Base-by-base conservation (phyloP, 2,113 vertebrate species). In the Catharus bicknelli region DNA sequence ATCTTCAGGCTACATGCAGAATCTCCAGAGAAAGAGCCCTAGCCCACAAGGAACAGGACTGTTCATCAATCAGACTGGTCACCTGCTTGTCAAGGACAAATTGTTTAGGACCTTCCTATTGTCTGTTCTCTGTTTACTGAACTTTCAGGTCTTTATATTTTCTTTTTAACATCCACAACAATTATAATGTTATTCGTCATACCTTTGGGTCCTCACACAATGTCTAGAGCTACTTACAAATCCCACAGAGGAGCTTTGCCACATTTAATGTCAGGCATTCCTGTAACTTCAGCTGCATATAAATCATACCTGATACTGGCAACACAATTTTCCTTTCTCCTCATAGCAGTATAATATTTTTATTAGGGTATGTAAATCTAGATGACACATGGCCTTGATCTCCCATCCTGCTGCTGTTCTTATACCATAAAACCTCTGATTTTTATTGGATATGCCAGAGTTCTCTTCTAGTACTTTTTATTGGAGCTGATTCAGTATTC, bases 321-420 rank as follows among this genome's bases (percentile, higher is more conserved):
- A 91, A 69, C 25, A 63, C 36, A 64, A 57, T 85, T 91, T 85
- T 91, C 29, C 36, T 83, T 88, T 91, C 67, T 72, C 13, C 67
- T 91, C 20, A 22, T 6, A 91, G 47, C 87, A 58, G 27, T 89
- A 78, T 59, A 86, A 81, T 59, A 87, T n/a, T 94, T 94, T 94
- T 84, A 92, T 82, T 89, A 82, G n/a, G 25, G 25, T 68, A 82
- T 68, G 62, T 89, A 94, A 90, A 86, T 89, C 48, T 72, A 59
- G 30, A 64, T 82, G 86, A 75, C 83, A 82, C 38, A 75, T 34
- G 18, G 21, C 53, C 73, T 94, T 68, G 73, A 90, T 84, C 77
- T 89, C 30, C 34, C 61, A 51, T 86, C 45, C 30, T 87, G 16
- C 18, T 57, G 23, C 6, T 36, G 27, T 57, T 94, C 57, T 86